Conservation (phyloP, 2,888 invertebrate species). For the Nemapogon koenigi region DNA sequence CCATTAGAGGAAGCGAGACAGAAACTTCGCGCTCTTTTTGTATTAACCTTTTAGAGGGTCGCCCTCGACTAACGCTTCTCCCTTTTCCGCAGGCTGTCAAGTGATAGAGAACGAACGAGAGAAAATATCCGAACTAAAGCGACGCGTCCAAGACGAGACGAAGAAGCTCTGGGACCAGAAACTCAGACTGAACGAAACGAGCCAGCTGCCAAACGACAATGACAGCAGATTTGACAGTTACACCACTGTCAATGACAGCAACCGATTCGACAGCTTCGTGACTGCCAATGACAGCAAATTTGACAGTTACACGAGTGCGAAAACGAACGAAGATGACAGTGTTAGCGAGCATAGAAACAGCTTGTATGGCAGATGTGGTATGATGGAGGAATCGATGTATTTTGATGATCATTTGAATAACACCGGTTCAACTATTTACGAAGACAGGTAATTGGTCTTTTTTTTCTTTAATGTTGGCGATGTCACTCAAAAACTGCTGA, state of each 20-base stretch:
- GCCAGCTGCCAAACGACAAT: constrained; percentile 21
- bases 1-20: no score
- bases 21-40: no score
- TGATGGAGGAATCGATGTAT: constrained; percentile 29
- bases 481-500: no score
- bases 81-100: constrained; percentile 79
- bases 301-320: constrained; percentile 11
- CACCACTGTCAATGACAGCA: neutral
- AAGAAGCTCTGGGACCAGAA: constrained; percentile 82
- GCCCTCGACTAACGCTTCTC: no score
- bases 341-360: constrained; percentile 5
- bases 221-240: constrained; percentile 11
- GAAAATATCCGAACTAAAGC: constrained; percentile 84
- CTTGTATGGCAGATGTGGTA: constrained; percentile 16
- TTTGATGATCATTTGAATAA: constrained; percentile 36
- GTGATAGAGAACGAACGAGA: constrained; percentile 91
- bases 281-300: neutral
- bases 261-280: neutral
- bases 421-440: constrained; percentile 38
- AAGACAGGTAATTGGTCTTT: constrained; percentile 39
- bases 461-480: neutral
- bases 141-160: constrained; percentile 88
- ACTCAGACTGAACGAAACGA: constrained; percentile 22
- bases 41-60: no score
- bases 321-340: constrained; percentile 9